phyloP scores from a whole-genome alignment of 1,140 invertebrate genomes.

The Oedothorax gibbosus region DNA sequence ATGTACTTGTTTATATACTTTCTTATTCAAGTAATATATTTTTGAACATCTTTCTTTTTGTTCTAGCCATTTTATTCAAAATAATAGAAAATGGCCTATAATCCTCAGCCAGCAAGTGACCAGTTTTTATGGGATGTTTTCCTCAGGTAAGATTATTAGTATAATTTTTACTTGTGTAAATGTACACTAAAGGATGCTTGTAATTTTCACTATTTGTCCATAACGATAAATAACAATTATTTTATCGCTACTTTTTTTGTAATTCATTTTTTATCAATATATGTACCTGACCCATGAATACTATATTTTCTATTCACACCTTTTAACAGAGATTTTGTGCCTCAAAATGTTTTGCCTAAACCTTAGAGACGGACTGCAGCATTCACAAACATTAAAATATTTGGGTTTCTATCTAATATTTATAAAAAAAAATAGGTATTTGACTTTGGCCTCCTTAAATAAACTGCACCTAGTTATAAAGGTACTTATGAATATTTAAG shows the following conservation, averaged over 20 bases:
- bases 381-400: too few relatives aligned
- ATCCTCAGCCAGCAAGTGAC: neutral
- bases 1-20: too few relatives aligned
- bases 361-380: too few relatives aligned
- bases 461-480: too few relatives aligned
- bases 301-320: too few relatives aligned
- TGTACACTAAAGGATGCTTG: neutral
- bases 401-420: too few relatives aligned
- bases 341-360: too few relatives aligned
- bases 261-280: neutral
- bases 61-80: neutral
- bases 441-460: too few relatives aligned
- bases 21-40: neutral
- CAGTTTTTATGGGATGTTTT: conserved; percentile 44
- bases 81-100: conserved; percentile 30
- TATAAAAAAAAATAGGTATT: too few relatives aligned
- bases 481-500: too few relatives aligned
- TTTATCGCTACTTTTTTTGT: neutral
- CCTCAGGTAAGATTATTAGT: conserved; percentile 40
- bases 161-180: neutral
- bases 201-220: neutral
- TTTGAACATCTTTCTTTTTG: neutral
- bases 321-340: too few relatives aligned
- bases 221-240: neutral
- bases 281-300: too few relatives aligned